Evolutionary conservation across 37 sponge, comb jelly and placozoan species (phyloP), one percentile per base, ranked within the genome.

Genomic region (Theonella swinhoei): DNA sequence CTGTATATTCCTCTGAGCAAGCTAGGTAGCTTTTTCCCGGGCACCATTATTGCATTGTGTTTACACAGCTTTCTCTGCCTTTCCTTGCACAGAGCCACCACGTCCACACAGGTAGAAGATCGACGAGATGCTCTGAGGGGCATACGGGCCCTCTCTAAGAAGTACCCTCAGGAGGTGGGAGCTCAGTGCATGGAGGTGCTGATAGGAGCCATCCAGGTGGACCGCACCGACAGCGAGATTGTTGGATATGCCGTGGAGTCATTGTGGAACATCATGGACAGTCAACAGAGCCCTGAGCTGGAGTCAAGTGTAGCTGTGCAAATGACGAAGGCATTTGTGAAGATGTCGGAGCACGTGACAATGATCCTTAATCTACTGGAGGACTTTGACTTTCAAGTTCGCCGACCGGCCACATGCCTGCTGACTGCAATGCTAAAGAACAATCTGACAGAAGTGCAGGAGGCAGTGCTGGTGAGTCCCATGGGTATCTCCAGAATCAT

Each of bases 81-180:
- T n/a, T n/a, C n/a, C n/a, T n/a, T n/a, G n/a, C 73, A 90, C 42
- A 91, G 98, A 34, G 86, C 92, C 11, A 62, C 80, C 24, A 79
- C 95, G 29, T 80, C 98, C 38, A 92, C 93, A 0, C 87, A 89
- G 72, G 72, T 95, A 11, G 93, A 92, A 40, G 98, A 97, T 66
- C 79, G 98, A 39, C 59, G 98, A 29, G 98, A 92, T 82, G 98
- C 98, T 24, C 67, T 97, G 67, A 72, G 95, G 1, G 95, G 81
- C 29, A 88, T 97, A 39, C 87, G 85, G 47, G 84, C 93, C 38
- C 90, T 97, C 38, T 85, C 98, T 11, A 92, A 90, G 84, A 85
- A 88, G 62, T 97, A 80, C 78, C 78, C 85, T 67, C 68, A 66
- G 38, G 98, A 97, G 76, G 98, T 97, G 63, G 98, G 98, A 24